Conservation (phyloP, 1,140 invertebrate genomes). For the Megalopta genalis region DNA sequence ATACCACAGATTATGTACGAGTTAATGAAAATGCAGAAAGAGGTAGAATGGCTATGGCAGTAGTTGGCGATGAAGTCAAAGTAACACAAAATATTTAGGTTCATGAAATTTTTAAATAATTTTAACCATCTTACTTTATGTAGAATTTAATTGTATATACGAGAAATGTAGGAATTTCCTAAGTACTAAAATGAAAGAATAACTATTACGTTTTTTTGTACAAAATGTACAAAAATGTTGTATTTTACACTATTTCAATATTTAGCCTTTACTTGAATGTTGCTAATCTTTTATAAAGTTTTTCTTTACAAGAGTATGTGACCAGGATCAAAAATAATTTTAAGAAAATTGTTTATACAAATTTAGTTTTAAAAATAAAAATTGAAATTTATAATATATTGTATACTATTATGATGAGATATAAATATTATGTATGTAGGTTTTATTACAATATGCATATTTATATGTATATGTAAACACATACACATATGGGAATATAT, state of each 20-base stretch:
- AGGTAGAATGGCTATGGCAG: conserved; percentile 64
- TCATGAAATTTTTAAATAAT: not conserved
- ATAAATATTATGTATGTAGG: conserved; percentile 16
- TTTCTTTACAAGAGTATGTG: not conserved
- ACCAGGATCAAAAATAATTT: conserved; percentile 19
- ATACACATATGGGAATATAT: too few relatives aligned
- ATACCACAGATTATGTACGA: conserved; percentile 81
- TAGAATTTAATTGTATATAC: not conserved
- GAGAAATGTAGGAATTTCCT: not conserved
- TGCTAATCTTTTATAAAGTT: too few relatives aligned
- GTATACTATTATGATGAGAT: not conserved
- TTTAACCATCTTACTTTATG: not conserved
- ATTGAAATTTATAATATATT: not conserved
- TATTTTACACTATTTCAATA: not conserved
- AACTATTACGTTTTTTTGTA: not conserved
- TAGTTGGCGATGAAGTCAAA: conserved; percentile 67
- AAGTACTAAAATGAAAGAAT: conserved; percentile 3
- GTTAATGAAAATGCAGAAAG: conserved; percentile 79
- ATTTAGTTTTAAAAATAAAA: conserved; percentile 28
- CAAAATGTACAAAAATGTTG: not conserved
- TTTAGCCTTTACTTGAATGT: not conserved
- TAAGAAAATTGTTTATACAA: conserved; percentile 5
- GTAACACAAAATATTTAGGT: conserved; percentile 55
- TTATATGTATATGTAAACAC: too few relatives aligned
- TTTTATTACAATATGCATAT: conserved; percentile 4